Evolutionary conservation across 2,888 invertebrate species (phyloP), one percentile per base, ranked within the genome.

Genomic region (Hipparchia semele): DNA sequence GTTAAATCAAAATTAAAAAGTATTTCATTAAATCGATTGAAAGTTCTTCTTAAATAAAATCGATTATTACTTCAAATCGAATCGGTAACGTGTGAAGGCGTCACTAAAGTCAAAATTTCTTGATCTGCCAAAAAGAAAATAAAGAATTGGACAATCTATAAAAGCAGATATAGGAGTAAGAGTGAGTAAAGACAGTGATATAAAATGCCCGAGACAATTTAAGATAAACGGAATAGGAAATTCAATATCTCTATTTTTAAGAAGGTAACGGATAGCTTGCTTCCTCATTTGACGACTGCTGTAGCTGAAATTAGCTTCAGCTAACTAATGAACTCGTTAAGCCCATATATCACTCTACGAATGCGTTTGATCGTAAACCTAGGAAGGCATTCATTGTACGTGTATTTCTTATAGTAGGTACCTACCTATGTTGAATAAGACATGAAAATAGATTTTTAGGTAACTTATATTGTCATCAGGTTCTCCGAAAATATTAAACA

Each of bases 261-360:
- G 67, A 79, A 71, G 73, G 77, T 74, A 82, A 88, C 81, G 77
- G 84, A 89, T 81, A 83, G 82, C 84, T 87, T 89, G 88, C 86
- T 84, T 79, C 82, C 79, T 76, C 64, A 81, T 86, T 86, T 85
- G 83, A 86, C 85, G 83, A 78, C 79, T 75, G 80, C 73, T 72
- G 75, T 68, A 75, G 79, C 81, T 82, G 82, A 86, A 89, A 89
- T 90, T 89, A 88, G 86, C 83, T 79, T 33, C 77, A 51, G 73
- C 75, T 79, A 83, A 84, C 88, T 88, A 90, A 91, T 90, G 86
- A 89, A 87, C 84, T 85, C 86, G 86, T 87, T 82, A 79, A 79
- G 75, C 77, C 78, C 82, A 83, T 88, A 86, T 85, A 89, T 88
- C 86, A 86, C 79, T 80, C 78, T 75, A 74, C 79, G 80, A 81